Percentiles rank a stretch among this genome's conserved stretches.
Evolutionary conservation across 30 jellyfish, hydroid and myxozoan genomes (phyloP).

Genomic region (Clytia hemisphaerica): DNA sequence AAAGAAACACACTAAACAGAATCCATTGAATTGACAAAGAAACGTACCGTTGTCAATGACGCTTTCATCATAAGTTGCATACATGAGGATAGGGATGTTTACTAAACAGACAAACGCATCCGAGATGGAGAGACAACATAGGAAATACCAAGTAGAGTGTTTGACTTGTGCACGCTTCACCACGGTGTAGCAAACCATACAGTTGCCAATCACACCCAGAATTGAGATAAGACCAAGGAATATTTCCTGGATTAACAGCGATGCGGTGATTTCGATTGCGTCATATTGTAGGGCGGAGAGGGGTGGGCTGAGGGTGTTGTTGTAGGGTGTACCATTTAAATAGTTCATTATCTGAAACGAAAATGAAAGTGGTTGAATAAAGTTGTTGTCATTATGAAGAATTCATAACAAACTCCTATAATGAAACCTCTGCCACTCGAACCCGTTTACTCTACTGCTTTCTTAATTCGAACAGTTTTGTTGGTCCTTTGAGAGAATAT

Average conservation of each 20-base stretch:
- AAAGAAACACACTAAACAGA: slow-evolving; percentile 1
- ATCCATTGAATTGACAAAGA: slow-evolving; percentile 7
- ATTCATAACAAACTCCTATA: too few species aligned
- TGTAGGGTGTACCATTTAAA: too few species aligned
- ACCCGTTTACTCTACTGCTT: too few species aligned
- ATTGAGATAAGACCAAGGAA: not conserved
- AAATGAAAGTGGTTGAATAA: too few species aligned
- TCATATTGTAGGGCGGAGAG: too few species aligned
- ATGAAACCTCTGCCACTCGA: too few species aligned
- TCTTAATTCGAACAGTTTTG: too few species aligned
- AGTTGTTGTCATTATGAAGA: too few species aligned
- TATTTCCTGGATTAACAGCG: slow-evolving; percentile 1
- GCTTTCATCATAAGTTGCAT: not conserved
- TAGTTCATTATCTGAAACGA: too few species aligned
- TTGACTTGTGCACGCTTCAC: not conserved
- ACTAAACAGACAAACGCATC: not conserved
- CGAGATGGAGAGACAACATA: not conserved
- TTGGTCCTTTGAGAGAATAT: too few species aligned
- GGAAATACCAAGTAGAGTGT: not conserved
- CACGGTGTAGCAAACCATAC: not conserved
- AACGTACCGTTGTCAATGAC: not conserved
- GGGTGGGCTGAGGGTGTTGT: too few species aligned
- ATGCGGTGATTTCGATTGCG: too few species aligned
- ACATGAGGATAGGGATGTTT: slow-evolving; percentile 1
- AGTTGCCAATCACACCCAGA: not conserved